Base-by-base conservation (phyloP, 2,888 invertebrate species). In the Clitarchus hookeri region DNA sequence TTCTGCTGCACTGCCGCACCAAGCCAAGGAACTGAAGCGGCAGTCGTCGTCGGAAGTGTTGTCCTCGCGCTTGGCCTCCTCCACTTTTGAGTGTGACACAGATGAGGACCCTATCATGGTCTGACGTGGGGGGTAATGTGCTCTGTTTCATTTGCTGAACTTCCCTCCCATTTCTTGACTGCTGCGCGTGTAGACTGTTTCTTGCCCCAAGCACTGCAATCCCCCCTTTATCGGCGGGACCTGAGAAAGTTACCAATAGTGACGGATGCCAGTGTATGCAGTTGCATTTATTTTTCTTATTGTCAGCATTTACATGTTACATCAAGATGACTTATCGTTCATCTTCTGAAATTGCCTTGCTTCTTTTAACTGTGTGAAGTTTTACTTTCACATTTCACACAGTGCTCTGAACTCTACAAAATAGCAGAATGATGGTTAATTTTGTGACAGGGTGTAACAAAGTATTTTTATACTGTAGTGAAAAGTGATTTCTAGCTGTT, bases 31-130 rank as follows among this genome's bases (percentile, higher is more conserved):
- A 88, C 89, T 92, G 19, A 91, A 91, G 89, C 90, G 92, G 87
- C 92, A 92, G 89, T 90, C 91, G 48, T 92, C 92, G 26, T 91
- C 91, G 2, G 92, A 92, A 86, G 90, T 91, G 77, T 90, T 90
- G 88, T 91, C 91, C 85, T 88, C 89, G 44, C 88, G 89, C 53
- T 85, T 89, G 78, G 89, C 89, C 27, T 88, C 88, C 85, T 88
- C 88, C 80, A 88, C 89, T 84, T 88, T 89, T 53, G 90, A 90
- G 86, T 89, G 90, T 84, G 82, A 82, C 44, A 82, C 82, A 27
- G 91, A 91, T 87, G 91, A 91, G 87, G 91, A 91, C 87, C 90
- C 91, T 36, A 91, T 91, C 85, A 91, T 91, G 91, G 91, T 91
- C 84, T 91, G 88, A 90, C 87, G 19, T n/a, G 65, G 23, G 65